Conservation (phyloP, 1,140 invertebrate genomes). For the Ceratosolen fusciceps region DNA sequence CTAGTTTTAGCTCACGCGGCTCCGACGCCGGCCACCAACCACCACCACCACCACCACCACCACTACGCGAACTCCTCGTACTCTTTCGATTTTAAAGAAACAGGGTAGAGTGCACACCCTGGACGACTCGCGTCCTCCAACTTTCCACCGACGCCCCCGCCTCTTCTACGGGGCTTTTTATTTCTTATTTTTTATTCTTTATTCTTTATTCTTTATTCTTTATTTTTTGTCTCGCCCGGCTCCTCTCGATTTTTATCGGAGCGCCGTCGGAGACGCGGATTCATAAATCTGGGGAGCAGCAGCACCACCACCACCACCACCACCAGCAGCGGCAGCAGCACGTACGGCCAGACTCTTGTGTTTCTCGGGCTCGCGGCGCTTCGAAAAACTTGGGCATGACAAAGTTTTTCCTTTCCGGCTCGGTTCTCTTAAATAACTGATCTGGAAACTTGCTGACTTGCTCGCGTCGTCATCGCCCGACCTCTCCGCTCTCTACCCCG, state of each 20-base stretch:
- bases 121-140: too few species aligned
- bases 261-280: neutral
- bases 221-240: too few species aligned
- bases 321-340: too few species aligned
- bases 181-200: slow-evolving; percentile 34
- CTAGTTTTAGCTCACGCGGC: slow-evolving; percentile 25
- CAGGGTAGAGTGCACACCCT: too few species aligned
- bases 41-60: neutral
- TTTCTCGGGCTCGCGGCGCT: neutral
- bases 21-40: neutral
- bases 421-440: slow-evolving; percentile 11
- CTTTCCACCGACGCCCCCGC: neutral
- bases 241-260: slow-evolving; percentile 28
- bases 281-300: slow-evolving; percentile 19
- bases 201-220: too few species aligned
- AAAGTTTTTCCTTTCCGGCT: slow-evolving; percentile 15
- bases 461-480: neutral
- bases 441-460: slow-evolving; percentile 13
- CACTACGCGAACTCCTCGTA: slow-evolving; percentile 10
- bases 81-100: slow-evolving; percentile 25
- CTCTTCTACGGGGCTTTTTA: slow-evolving; percentile 17
- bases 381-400: neutral
- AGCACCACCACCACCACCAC: too few species aligned
- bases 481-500: too few species aligned
- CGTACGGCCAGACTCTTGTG: slow-evolving; percentile 17